Conservation (phyloP, 1,140 invertebrate genomes). For the Paralvinella palmiformis region DNA sequence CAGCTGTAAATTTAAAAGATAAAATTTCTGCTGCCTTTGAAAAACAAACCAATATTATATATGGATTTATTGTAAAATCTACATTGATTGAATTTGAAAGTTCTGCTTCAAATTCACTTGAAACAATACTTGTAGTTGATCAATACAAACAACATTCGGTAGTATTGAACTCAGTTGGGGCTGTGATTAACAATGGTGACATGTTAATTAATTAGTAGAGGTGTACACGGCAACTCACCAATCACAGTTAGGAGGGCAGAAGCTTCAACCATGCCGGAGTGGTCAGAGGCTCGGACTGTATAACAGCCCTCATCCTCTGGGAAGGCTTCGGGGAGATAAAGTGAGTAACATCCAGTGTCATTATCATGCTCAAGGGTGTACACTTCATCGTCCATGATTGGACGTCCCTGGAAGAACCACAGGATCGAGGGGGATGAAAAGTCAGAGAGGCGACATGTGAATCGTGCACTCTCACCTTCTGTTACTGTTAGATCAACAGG, state of each 20-base stretch:
- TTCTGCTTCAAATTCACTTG: no score
- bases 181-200: background rate
- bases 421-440: constrained; percentile 54
- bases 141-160: no score
- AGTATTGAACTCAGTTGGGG: no score
- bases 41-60: no score
- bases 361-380: constrained; percentile 35
- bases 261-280: constrained; percentile 60
- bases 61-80: no score
- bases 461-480: constrained; percentile 85
- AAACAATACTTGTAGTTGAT: no score
- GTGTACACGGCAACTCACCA: no score
- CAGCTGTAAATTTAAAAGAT: no score
- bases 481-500: constrained; percentile 32
- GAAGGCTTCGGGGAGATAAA: constrained; percentile 51
- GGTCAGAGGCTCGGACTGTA: constrained; percentile 59
- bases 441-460: constrained; percentile 64
- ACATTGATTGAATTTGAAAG: no score
- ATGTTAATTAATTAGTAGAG: background rate
- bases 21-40: no score
- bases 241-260: constrained; percentile 38
- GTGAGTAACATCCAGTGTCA: constrained; percentile 54
- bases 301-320: constrained; percentile 40
- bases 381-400: constrained; percentile 37
- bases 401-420: constrained; percentile 20